These are phyloP conservation scores for Dissostichus mawsoni DNA, from an alignment of 2,113 vertebrate species.

Conservation along the genomic window DNA sequence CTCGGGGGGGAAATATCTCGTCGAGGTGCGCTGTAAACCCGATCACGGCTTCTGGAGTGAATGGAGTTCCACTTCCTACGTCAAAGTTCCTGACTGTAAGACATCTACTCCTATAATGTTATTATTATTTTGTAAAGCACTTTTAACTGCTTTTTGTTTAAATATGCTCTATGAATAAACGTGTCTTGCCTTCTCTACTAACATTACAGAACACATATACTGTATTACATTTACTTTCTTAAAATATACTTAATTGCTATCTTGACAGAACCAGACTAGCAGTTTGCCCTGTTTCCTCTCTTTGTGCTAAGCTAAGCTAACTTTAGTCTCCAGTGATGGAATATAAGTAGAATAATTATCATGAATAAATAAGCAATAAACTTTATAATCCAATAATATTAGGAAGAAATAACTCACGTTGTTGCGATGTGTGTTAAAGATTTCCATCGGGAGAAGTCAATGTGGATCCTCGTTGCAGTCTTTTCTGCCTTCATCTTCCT, in stretches of 20 bases:
- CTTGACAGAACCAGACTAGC: too few species aligned
- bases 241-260: too few species aligned
- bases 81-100: constrained; percentile 84
- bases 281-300: background rate
- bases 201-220: too few species aligned
- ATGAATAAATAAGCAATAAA: background rate
- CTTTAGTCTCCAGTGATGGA: background rate
- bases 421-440: constrained; percentile 81
- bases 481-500: constrained; percentile 87
- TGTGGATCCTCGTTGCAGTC: constrained; percentile 88
- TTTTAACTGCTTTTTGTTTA: too few species aligned
- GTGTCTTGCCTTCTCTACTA: too few species aligned
- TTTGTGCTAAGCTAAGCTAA: background rate
- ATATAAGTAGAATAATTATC: background rate
- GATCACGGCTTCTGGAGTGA: constrained; percentile 89
- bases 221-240: too few species aligned
- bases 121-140: too few species aligned
- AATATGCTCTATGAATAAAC: too few species aligned
- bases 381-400: background rate
- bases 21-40: constrained; percentile 92
- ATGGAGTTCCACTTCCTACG: constrained; percentile 78
- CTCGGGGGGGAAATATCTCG: constrained; percentile 87
- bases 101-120: background rate
- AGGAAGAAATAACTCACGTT: background rate
- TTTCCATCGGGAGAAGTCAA: constrained; percentile 81